Percentiles rank a stretch among this genome's conserved stretches.
Conservation (phyloP, 2,888 invertebrate genomes). For the Ormyrus nitidulus region DNA sequence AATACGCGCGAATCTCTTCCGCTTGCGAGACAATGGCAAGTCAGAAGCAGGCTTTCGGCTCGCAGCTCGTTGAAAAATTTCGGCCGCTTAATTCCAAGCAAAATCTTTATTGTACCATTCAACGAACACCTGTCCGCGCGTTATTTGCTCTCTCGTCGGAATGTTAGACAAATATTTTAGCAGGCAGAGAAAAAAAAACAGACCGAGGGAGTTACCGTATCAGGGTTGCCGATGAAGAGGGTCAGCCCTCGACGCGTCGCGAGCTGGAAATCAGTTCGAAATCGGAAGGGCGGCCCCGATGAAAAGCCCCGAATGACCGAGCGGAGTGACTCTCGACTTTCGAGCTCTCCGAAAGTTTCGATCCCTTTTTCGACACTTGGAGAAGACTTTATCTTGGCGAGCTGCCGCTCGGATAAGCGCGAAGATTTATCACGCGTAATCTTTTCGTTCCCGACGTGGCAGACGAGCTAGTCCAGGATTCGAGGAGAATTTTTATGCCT, state of each 20-base stretch:
- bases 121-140: background rate
- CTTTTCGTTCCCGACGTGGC: conserved; percentile 36
- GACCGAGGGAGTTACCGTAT: background rate
- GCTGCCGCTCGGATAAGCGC: conserved; percentile 42
- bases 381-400: conserved; percentile 47
- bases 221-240: conserved; percentile 22
- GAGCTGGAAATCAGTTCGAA: conserved; percentile 53
- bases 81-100: too few relatives aligned
- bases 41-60: conserved; percentile 44
- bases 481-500: background rate
- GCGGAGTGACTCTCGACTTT: conserved; percentile 60
- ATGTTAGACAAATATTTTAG: conserved; percentile 33
- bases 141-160: conserved; percentile 5
- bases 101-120: too few relatives aligned
- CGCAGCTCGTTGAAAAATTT: background rate
- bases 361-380: conserved; percentile 57
- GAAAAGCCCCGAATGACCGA: conserved; percentile 54
- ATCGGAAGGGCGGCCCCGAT: conserved; percentile 50
- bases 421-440: conserved; percentile 54
- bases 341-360: conserved; percentile 55
- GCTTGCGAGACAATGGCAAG: conserved; percentile 46
- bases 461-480: conserved; percentile 1
- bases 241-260: background rate
- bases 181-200: background rate
- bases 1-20: conserved; percentile 58